Evolutionary conservation across 2,888 invertebrate species (phyloP), one percentile per base, ranked within the genome.

Genomic region (Zygaena filipendulae): DNA sequence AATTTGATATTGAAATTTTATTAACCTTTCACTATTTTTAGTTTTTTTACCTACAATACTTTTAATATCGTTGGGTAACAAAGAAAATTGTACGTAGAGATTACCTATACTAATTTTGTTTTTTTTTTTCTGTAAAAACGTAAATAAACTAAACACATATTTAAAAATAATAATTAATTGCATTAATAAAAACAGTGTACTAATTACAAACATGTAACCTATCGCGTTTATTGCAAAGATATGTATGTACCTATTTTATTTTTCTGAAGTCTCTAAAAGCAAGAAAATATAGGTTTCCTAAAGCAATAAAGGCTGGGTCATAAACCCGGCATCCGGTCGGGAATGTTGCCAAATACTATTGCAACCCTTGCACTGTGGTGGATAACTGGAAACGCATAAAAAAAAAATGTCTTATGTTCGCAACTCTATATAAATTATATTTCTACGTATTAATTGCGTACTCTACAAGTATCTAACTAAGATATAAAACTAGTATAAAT

Each of bases 281-380:
- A 16, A 6, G 48, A 51, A 56, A 57, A 66, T 64, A 64, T 57
- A 62, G 66, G 64, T 64, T 68, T 68, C 69, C 63, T 56, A 51
- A 61, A 66, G 71, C 68, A 59, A 75, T 79, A 75, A 79, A 72
- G 63, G 49, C 52, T 47, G 52, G 58, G 59, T 59, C 61, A 63
- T 75, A 71, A 69, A 62, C 4, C 16, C 16, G 41, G 48, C 68
- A 72, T 72, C 75, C 71, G 68, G 67, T 53, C 52, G 70, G 71
- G 66, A 59, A 45, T 36, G 36, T 40, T 70, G 75, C 75, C 71
- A 69, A 59, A 45, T 49, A 49, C 55, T 56, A 49, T 47, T 49
- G 43, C 47, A 51, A 52, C 55, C 51, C 53, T 47, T 49, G 44
- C 38, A 36, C 30, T 31, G 25, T 25, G 11, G 13, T 18, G 9